phyloP scores from a whole-genome alignment of 1,140 invertebrate species.

The Geopemphigus sp. region DNA sequence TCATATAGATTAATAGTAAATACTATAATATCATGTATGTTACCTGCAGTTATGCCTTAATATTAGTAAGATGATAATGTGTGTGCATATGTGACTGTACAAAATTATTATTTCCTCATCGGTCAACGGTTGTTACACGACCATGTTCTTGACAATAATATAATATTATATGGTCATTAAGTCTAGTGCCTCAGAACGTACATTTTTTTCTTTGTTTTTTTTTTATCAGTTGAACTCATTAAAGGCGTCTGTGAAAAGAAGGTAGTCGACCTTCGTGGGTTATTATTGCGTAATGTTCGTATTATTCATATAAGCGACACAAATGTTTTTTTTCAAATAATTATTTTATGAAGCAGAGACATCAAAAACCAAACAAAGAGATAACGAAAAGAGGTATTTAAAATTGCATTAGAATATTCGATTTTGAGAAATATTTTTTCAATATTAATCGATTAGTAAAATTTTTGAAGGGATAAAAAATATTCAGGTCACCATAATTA shows the following conservation, averaged over 20 bases:
- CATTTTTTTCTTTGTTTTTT: neutral
- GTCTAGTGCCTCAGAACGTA: neutral
- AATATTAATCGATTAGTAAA: neutral
- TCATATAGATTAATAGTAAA: no score
- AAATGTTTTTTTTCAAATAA: neutral
- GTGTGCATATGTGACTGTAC: no score
- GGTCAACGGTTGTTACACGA: neutral
- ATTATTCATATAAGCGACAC: conserved; percentile 1
- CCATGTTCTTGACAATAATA: neutral
- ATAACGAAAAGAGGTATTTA: neutral
- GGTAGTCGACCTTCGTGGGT: neutral
- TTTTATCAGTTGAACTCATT: conserved; percentile 31
- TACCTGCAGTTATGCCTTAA: neutral
- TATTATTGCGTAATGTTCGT: neutral
- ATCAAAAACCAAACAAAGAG: neutral
- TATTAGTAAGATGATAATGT: neutral
- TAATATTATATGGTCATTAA: neutral
- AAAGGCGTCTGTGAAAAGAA: neutral
- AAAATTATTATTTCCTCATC: neutral
- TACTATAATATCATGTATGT: no score
- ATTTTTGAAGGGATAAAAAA: neutral
- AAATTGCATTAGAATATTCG: no score
- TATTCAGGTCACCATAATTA: neutral
- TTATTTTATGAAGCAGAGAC: neutral
- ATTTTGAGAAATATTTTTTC: neutral